phyloP scores from a whole-genome alignment of 2,797 vertebrate genomes.

The Gobio occitaniae region DNA sequence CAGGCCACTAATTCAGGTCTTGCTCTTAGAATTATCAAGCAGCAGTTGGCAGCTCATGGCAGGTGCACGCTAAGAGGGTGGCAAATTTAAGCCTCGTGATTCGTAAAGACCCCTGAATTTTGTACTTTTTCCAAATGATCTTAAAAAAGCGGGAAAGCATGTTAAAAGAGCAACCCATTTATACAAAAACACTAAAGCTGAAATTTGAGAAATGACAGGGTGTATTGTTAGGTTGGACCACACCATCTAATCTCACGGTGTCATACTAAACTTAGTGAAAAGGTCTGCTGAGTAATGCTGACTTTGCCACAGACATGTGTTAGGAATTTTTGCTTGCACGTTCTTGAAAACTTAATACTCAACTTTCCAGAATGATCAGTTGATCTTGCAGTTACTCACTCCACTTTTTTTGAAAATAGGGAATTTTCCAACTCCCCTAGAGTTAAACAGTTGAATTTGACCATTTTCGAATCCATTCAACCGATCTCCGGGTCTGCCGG shows the following conservation, averaged over 20 bases:
- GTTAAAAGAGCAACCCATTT: slow-evolving; percentile 13
- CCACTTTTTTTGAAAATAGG: too few relatives aligned
- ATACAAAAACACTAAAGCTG: slow-evolving; percentile 20
- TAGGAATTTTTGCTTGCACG: background rate
- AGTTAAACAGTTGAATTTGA: too few relatives aligned
- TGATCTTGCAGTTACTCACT: too few relatives aligned
- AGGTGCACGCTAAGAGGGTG: slow-evolving; percentile 34
- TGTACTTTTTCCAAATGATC: background rate
- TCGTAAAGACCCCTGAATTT: background rate
- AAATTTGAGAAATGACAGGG: slow-evolving; percentile 56
- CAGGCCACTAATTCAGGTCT: slow-evolving; percentile 52
- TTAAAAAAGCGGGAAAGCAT: background rate
- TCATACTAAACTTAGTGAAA: slow-evolving; percentile 16
- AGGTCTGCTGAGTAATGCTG: slow-evolving; percentile 4
- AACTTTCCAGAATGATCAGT: background rate
- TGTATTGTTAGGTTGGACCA: slow-evolving; percentile 2
- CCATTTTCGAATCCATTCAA: too few relatives aligned
- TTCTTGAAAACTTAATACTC: background rate
- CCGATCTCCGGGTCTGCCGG: too few relatives aligned
- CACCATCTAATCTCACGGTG: slow-evolving; percentile 19
- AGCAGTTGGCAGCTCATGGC: background rate
- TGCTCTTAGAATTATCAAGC: slow-evolving; percentile 14
- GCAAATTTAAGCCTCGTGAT: background rate
- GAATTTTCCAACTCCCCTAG: too few relatives aligned
- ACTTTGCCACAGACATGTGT: background rate